Evolutionary conservation across 2,888 invertebrate species (phyloP), one percentile per base, ranked within the genome.

Genomic region (Altica lythri): DNA sequence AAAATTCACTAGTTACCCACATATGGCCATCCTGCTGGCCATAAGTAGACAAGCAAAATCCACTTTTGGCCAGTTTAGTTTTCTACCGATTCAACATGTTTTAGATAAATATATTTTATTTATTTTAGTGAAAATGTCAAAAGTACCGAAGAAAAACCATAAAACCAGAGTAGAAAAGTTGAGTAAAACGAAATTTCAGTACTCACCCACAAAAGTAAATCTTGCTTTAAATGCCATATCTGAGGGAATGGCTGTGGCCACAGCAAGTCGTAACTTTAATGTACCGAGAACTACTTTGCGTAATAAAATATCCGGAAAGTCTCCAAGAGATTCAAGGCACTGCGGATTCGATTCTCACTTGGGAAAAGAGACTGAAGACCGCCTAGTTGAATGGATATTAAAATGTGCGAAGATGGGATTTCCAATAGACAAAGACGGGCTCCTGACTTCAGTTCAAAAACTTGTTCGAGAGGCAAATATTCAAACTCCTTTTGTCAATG

Each of bases 391-490:
- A 17, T 59, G 55, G 55, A 49, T 49, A 40, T 22, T 53, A 14
- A 42, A 29, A 10, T 38, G 43, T 32, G 49, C 59, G 30, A 55
- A 55, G 37, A 37, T 38, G 18, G 55, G 53, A 14, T 57, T 57
- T 42, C 54, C 54, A 29, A 47, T 57, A 18, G 40, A 38, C 25
- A 58, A 55, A 55, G 44, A 48, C 30, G 38, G 55, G 22, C 38
- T 58, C 12, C 27, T 53, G 27, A 38, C 44, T 32, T 52, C 52
- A 30, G 53, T 55, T 12, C 52, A 55, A 40, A 47, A 59, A 17
- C 46, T 59, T n/a, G 48, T 53, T 25, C 25, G 14, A 37, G 49
- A 59, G 35, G 14, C 50, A 17, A 55, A 55, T 42, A 44, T 54
- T 25, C 16, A 27, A 55, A 59, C 38, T 34, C 47, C 53, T 13